These are phyloP conservation scores for Isichthys henryi DNA, from an alignment of 2,113 vertebrate species.

Conservation along the genomic window DNA sequence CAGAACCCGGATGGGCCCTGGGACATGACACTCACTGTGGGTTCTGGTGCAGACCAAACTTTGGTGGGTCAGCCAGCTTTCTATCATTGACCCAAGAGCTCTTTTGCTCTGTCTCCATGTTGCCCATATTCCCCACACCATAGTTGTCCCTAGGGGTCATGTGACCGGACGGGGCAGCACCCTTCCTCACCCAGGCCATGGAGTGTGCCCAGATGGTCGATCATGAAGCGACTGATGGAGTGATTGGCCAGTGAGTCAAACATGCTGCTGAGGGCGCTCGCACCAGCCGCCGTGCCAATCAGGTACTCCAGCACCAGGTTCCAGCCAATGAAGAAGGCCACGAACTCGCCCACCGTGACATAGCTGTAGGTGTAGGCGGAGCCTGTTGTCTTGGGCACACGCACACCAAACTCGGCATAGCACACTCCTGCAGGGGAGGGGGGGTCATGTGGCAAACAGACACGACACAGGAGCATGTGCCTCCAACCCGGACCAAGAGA, in stretches of 20 bases:
- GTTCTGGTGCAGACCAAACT: neutral
- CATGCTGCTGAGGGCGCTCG: slow-evolving; percentile 94
- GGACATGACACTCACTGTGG: neutral
- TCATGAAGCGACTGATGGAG: slow-evolving; percentile 89
- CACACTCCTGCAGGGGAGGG: slow-evolving; percentile 70
- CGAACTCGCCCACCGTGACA: slow-evolving; percentile 91
- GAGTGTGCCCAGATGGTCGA: slow-evolving; percentile 76
- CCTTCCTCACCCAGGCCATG: slow-evolving; percentile 77
- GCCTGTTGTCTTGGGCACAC: slow-evolving; percentile 91
- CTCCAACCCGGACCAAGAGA: neutral
- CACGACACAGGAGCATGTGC: neutral
- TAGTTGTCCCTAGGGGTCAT: neutral
- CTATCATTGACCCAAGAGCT: neutral
- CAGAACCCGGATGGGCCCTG: neutral
- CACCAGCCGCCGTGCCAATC: slow-evolving; percentile 89
- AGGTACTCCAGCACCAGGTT: slow-evolving; percentile 96
- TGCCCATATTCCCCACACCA: neutral
- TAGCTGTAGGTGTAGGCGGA: slow-evolving; percentile 99
- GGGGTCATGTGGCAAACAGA: neutral
- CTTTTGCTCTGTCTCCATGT: neutral
- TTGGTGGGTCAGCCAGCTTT: neutral
- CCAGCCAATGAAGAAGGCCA: slow-evolving; percentile 97
- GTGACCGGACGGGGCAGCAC: neutral
- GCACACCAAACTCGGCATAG: slow-evolving; percentile 93
- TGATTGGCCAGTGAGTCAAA: slow-evolving; percentile 95